Evolutionary conservation across 2,888 invertebrate genomes (phyloP).

Genomic region (Phortica magna): DNA sequence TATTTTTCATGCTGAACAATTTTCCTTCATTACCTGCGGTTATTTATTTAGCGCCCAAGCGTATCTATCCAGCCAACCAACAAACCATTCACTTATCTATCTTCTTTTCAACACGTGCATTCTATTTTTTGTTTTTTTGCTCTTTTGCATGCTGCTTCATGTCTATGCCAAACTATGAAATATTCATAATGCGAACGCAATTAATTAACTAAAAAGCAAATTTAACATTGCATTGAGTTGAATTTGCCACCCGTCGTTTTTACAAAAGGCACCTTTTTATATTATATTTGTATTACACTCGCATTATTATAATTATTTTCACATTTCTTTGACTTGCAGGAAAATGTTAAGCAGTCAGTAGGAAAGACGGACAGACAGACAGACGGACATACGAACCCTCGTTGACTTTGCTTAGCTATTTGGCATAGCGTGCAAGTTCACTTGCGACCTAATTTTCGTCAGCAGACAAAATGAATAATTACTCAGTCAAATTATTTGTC

Average conservation of each 20-base stretch:
- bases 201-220: slow-evolving; percentile 66
- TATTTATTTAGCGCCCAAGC: slow-evolving; percentile 50
- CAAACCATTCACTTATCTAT: slow-evolving; percentile 51
- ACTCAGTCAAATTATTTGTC: slow-evolving; percentile 28
- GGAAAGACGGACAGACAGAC: not conserved
- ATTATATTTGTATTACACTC: not conserved
- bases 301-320: slow-evolving; percentile 67
- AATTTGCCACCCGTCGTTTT: not conserved
- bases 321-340: slow-evolving; percentile 43
- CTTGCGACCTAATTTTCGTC: not conserved
- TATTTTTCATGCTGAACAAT: slow-evolving; percentile 43
- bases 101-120: not conserved
- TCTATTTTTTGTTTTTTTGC: not conserved
- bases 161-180: slow-evolving; percentile 49
- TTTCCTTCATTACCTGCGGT: slow-evolving; percentile 60
- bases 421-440: slow-evolving; percentile 42
- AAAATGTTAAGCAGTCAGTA: not conserved
- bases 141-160: slow-evolving; percentile 22
- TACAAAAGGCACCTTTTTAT: too few species aligned
- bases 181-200: slow-evolving; percentile 68
- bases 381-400: slow-evolving; percentile 41
- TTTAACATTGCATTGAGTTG: not conserved
- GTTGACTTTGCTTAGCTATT: too few species aligned
- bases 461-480: slow-evolving; percentile 53
- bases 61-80: not conserved